Percentiles rank a stretch among this genome's conserved stretches.
These are phyloP conservation scores for Nycticorax nycticorax DNA, from an alignment of 2,113 vertebrate genomes.

Conservation along the genomic window DNA sequence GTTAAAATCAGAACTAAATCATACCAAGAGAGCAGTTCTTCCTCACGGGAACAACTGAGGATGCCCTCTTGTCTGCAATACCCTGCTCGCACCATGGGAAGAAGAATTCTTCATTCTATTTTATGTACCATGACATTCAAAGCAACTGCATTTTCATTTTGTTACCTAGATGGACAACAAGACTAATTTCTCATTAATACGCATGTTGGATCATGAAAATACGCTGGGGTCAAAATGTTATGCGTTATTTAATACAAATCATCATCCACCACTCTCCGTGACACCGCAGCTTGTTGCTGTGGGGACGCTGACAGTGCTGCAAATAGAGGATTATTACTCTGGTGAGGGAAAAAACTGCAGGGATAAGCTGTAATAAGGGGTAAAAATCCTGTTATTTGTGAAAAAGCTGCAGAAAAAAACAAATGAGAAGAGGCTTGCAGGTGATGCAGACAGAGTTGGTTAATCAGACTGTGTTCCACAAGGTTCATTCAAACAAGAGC, in stretches of 20 bases:
- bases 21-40: neutral
- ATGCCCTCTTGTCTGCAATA: neutral
- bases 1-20: neutral
- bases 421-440: neutral
- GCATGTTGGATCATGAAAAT: neutral
- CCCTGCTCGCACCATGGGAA: neutral
- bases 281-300: constrained; percentile 1
- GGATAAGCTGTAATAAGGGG: constrained; percentile 4
- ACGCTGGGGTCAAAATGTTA: neutral
- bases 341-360: neutral
- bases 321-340: constrained; percentile 40
- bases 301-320: constrained; percentile 2
- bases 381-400: neutral
- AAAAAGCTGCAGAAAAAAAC: neutral
- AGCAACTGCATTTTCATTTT: neutral
- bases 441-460: neutral
- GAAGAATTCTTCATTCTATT: neutral
- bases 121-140: neutral
- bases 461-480: neutral
- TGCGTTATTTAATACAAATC: neutral
- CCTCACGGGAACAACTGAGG: neutral
- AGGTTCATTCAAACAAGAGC: neutral
- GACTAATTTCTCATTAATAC: neutral
- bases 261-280: neutral
- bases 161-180: neutral